Evolutionary conservation across 2,888 invertebrate genomes (phyloP).

Genomic region (Myopa tessellatipennis): DNA sequence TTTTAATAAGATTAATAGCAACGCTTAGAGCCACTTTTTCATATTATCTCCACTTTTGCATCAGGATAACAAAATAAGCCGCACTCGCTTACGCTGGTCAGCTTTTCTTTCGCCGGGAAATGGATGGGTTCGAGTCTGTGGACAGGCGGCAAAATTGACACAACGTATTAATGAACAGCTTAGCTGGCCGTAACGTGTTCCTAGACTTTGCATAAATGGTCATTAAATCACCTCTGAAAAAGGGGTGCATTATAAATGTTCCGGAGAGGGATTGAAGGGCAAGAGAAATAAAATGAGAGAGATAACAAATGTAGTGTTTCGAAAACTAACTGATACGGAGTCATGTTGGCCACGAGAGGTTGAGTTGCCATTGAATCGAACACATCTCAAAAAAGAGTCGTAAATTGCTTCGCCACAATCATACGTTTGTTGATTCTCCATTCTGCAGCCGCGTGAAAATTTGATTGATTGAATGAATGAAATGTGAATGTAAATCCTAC

Average conservation of each 20-base stretch:
- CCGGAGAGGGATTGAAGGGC: too few relatives aligned
- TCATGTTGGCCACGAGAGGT: too few relatives aligned
- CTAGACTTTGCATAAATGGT: background rate
- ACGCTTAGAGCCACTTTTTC: background rate
- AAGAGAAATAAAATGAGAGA: too few relatives aligned
- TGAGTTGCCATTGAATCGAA: too few relatives aligned
- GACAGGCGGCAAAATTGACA: background rate
- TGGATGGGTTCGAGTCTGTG: background rate
- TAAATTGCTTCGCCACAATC: too few relatives aligned
- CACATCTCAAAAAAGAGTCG: too few relatives aligned
- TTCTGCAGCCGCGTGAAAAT: background rate
- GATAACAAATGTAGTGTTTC: too few relatives aligned
- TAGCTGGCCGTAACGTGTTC: background rate
- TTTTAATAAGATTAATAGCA: conserved; percentile 13
- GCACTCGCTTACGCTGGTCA: background rate
- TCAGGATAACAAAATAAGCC: conserved; percentile 14
- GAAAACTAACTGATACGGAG: too few relatives aligned
- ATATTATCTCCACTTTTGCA: too few relatives aligned
- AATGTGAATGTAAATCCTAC: background rate
- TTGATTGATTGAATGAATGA: conserved; percentile 7
- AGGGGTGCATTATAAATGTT: too few relatives aligned
- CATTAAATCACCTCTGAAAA: background rate
- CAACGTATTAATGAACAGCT: background rate
- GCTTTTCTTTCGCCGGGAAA: background rate
- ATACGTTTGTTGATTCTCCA: too few relatives aligned